Percentiles rank a stretch among this genome's conserved stretches.
phyloP scores from a whole-genome alignment of 2,113 vertebrate species.

The Seriola dumerili region DNA sequence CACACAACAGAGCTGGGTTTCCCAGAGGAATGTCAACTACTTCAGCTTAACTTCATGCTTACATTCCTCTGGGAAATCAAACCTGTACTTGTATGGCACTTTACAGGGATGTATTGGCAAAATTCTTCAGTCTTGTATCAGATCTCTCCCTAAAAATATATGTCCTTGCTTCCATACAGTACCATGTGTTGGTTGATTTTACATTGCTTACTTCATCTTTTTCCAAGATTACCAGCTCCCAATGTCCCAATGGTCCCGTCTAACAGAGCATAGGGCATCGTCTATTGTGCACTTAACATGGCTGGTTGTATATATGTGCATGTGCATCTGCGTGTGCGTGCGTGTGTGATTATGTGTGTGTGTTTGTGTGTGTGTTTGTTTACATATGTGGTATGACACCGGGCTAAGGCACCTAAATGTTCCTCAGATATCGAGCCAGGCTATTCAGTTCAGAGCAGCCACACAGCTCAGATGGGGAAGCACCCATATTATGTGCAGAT shows the following conservation, averaged over 20 bases:
- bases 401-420: constrained; percentile 79
- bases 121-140: constrained; percentile 42
- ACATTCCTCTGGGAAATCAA: constrained; percentile 44
- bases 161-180: constrained; percentile 44
- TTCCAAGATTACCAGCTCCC: constrained; percentile 40
- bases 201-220: constrained; percentile 30
- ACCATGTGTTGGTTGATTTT: constrained; percentile 23
- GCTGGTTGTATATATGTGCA: constrained; percentile 53
- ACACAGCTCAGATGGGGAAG: constrained; percentile 65
- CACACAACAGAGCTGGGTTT: constrained; percentile 45
- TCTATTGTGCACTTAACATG: constrained; percentile 61
- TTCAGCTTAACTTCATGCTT: background rate
- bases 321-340: no score
- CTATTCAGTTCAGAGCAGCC: constrained; percentile 42
- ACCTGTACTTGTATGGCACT: constrained; percentile 62
- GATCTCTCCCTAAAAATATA: constrained; percentile 43
- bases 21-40: constrained; percentile 36
- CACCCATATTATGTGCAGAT: constrained; percentile 68
- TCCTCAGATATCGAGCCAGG: constrained; percentile 61
- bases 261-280: constrained; percentile 54
- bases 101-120: constrained; percentile 53
- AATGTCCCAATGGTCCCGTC: constrained; percentile 30
- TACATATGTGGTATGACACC: constrained; percentile 54
- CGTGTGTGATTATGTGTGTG: constrained; percentile 35
- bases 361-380: constrained; percentile 47